Base-by-base conservation (phyloP, 2,888 invertebrate genomes). In the Plebejus melissa region DNA sequence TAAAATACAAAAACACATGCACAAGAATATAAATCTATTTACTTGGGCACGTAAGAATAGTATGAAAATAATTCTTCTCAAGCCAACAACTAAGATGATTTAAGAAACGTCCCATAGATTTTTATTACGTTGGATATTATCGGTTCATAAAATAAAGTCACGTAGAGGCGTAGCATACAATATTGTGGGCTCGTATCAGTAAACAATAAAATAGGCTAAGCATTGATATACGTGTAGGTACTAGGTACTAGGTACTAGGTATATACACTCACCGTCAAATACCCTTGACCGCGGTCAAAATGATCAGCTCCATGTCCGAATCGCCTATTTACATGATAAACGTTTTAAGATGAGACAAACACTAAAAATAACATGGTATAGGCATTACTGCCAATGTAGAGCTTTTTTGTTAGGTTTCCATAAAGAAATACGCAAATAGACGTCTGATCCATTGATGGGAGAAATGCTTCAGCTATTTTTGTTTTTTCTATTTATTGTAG, bases 201-300 rank as follows among this genome's bases (percentile, higher is more conserved):
- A 32, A 65, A 36, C 65, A 32, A 65, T 32, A 65, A 65, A 65
- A 65, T 65, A 65, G 60, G 28, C 11, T 60, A 60, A 60, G 9
- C 28, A 32, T 32, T 22, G 22, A 2, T 36, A 13, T 65, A 65
- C 32, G 22, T 22, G 0, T 22, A 22, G 22, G 22, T 22, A 22
- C 22, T 22, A 22, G 22, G 22, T 22, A 22, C 22, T 22, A 22
- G 22, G 22, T 22, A 22, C 22, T 22, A 22, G 22, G 22, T 22
- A 22, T 22, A 22, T 22, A 22, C 22, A 22, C 65, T 65, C 65
- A 65, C 65, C 65, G 13, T 1, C 65, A 32, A 65, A 65, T 36
- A 65, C 65, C 65, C 65, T 65, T 65, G 65, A 65, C 65, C 65
- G 32, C 65, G 65, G 65, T 65, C 65, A 65, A 65, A 65, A 32